Conservation (phyloP, 2,888 invertebrate species). For the Synergus laeviventris region DNA sequence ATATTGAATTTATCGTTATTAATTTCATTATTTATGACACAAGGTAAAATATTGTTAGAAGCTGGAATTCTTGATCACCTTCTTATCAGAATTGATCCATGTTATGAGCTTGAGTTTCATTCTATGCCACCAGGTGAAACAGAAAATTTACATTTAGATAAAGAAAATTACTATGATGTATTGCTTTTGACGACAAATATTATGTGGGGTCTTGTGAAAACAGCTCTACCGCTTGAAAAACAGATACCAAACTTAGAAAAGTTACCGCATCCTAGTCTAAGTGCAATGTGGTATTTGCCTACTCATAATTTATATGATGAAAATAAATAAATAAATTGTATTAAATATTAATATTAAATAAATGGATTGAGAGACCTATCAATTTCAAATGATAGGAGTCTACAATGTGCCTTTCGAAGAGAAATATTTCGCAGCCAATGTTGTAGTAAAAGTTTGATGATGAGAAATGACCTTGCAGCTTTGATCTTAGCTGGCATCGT, state of each 20-base stretch:
- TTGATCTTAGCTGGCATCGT: constrained; percentile 63
- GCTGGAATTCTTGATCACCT: constrained; percentile 69
- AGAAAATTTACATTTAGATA: constrained; percentile 38
- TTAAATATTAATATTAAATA: neutral
- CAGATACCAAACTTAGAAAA: constrained; percentile 39
- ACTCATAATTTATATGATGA: neutral
- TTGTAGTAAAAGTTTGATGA: constrained; percentile 59
- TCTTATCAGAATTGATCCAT: constrained; percentile 70
- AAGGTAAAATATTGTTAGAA: constrained; percentile 71
- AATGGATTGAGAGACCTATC: neutral
- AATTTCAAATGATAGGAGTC: constrained; percentile 60
- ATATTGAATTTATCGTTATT: neutral
- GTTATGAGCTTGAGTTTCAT: constrained; percentile 60
- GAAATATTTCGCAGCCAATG: constrained; percentile 54
- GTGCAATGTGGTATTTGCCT: constrained; percentile 63
- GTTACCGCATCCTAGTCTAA: constrained; percentile 45
- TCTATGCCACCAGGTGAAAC: constrained; percentile 52
- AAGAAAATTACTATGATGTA: constrained; percentile 54
- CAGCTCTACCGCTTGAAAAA: constrained; percentile 52
- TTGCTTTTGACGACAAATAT: constrained; percentile 58
- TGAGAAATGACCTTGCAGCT: constrained; percentile 66
- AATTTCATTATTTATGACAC: neutral
- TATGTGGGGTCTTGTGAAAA: constrained; percentile 60
- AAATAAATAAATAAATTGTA: too few relatives aligned
- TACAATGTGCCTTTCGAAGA: constrained; percentile 61